Evolutionary conservation across 2,113 vertebrate species (phyloP).

Genomic region (Tragelaphus buxtoni): DNA sequence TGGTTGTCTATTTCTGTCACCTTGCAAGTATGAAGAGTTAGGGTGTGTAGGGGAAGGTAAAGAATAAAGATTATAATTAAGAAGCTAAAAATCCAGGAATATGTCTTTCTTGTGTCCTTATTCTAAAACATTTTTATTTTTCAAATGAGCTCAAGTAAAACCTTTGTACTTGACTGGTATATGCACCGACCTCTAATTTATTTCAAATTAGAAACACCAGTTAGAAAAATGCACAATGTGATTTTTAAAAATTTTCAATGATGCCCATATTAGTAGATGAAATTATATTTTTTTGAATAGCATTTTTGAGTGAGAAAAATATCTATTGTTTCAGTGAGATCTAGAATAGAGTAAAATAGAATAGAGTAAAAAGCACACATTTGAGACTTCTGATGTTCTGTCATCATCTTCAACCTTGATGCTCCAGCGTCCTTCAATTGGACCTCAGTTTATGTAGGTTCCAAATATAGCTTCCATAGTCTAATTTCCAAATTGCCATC

Average conservation of each 20-base stretch:
- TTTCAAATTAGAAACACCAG: background rate
- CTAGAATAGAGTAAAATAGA: background rate
- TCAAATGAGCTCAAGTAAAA: background rate
- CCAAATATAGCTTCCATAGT: background rate
- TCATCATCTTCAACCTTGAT: background rate
- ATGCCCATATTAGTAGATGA: background rate
- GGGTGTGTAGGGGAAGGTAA: background rate
- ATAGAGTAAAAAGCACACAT: background rate
- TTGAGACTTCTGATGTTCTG: background rate
- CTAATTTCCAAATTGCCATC: background rate
- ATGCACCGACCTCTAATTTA: background rate
- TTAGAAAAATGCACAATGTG: background rate
- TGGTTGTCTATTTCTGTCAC: background rate
- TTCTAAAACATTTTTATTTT: slow-evolving; percentile 1
- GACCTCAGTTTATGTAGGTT: background rate
- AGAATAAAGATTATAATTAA: background rate
- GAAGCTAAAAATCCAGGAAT: background rate
- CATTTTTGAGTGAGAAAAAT: background rate
- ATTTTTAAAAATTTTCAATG: background rate
- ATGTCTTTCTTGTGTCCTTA: background rate
- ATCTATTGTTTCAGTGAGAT: background rate
- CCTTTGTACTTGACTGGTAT: background rate
- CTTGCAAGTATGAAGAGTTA: background rate
- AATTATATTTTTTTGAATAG: background rate
- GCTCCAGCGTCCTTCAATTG: background rate